A percentile compares a stretch with the other conserved stretches of the same genome.
Evolutionary conservation across 2,888 invertebrate genomes (phyloP).

Genomic region (Trissonchulus sp.): DNA sequence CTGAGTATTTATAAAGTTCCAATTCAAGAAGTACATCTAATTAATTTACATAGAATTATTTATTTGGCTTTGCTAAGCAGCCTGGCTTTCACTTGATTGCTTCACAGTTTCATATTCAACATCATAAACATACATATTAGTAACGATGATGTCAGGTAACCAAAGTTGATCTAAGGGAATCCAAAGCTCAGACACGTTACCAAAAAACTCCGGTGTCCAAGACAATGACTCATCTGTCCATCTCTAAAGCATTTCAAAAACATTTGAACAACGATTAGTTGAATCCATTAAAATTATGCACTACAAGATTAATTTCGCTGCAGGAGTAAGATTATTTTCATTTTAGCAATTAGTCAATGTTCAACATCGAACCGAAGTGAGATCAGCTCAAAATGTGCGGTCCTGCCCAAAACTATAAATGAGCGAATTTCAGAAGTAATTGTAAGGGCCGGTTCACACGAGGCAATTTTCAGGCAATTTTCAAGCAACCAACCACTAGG

Average conservation of each 20-base stretch:
- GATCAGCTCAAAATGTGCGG: too few relatives aligned
- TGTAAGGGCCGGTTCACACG: too few relatives aligned
- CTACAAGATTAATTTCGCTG: too few relatives aligned
- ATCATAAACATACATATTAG: conserved; percentile 70
- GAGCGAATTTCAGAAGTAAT: neutral
- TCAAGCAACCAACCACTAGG: too few relatives aligned
- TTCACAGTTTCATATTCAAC: too few relatives aligned
- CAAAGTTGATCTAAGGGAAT: conserved; percentile 75
- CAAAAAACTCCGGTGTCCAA: conserved; percentile 77
- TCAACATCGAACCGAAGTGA: too few relatives aligned
- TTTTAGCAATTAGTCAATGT: neutral
- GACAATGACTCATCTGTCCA: conserved; percentile 77
- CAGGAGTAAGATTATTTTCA: too few relatives aligned
- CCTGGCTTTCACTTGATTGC: neutral
- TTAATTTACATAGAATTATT: neutral
- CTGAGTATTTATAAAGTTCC: too few relatives aligned
- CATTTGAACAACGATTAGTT: neutral
- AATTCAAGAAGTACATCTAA: too few relatives aligned
- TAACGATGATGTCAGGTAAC: conserved; percentile 79
- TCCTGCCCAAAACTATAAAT: neutral
- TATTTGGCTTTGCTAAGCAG: conserved; percentile 1
- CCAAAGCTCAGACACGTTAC: conserved; percentile 72
- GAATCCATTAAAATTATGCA: neutral
- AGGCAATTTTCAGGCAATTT: too few relatives aligned
- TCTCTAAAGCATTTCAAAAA: conserved; percentile 53